Conservation (phyloP, 2,797 vertebrate species). For the Potorous gilbertii region DNA sequence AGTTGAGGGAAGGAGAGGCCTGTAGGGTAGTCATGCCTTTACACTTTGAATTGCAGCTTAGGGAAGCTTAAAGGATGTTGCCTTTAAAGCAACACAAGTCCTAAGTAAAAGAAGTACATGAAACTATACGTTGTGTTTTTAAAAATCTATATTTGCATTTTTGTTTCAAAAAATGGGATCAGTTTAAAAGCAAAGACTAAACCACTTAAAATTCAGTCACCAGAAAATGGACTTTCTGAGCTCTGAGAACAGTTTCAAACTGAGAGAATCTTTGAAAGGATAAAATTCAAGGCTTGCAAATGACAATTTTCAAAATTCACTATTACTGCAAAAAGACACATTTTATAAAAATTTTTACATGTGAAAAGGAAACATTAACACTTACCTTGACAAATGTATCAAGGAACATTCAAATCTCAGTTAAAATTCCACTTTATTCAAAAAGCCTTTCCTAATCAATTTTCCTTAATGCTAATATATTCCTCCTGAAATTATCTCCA, state of each 20-base stretch:
- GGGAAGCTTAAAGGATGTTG: background rate
- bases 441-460: background rate
- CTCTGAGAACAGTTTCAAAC: background rate
- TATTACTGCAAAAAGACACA: too few relatives aligned
- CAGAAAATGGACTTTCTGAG: background rate
- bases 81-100: background rate
- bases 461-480: background rate
- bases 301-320: too few relatives aligned
- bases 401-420: too few relatives aligned
- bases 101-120: background rate
- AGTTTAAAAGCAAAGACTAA: background rate
- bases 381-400: too few relatives aligned
- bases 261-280: background rate
- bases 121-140: background rate
- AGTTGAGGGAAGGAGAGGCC: background rate
- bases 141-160: background rate
- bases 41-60: background rate
- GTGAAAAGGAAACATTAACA: too few relatives aligned
- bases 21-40: background rate
- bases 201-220: background rate
- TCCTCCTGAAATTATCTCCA: background rate
- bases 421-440: background rate
- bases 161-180: background rate
- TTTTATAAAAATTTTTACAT: too few relatives aligned
- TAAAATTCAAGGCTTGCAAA: background rate